Percentiles rank a stretch among this genome's conserved stretches.
phyloP scores from a whole-genome alignment of 2,113 vertebrate genomes.

The Pterophyllum scalare region DNA sequence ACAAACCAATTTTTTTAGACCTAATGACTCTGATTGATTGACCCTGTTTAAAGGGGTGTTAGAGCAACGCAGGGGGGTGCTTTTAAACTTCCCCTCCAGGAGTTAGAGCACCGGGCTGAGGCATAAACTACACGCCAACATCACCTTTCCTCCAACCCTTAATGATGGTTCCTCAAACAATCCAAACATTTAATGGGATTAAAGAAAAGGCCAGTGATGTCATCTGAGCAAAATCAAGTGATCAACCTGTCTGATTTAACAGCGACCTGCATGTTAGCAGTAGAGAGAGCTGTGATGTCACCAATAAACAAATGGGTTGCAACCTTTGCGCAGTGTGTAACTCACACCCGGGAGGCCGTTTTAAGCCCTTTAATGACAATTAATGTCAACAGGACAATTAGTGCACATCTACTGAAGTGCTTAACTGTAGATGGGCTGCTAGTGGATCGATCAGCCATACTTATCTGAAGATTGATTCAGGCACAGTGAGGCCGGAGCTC shows the following conservation, averaged over 20 bases:
- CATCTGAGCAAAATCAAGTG: conserved; percentile 34
- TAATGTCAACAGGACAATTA: conserved; percentile 84
- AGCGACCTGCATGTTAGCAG: conserved; percentile 17
- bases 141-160: conserved; percentile 19
- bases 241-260: conserved; percentile 56
- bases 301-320: conserved; percentile 76
- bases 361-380: conserved; percentile 81
- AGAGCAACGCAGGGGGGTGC: conserved; percentile 39
- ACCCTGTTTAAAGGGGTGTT: conserved; percentile 61
- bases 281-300: conserved; percentile 60
- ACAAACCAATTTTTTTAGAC: conserved; percentile 64
- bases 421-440: conserved; percentile 68
- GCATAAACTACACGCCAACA: conserved; percentile 20
- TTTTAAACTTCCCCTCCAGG: conserved; percentile 64
- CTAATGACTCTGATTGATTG: conserved; percentile 79
- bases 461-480: conserved; percentile 81
- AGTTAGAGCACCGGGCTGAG: conserved; percentile 54
- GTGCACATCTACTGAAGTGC: conserved; percentile 75
- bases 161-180: conserved; percentile 32
- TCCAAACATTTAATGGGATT: conserved; percentile 44
- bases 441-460: conserved; percentile 76
- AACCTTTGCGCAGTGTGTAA: conserved; percentile 56
- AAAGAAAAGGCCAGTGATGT: conserved; percentile 60
- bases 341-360: conserved; percentile 64
- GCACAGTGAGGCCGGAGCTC: conserved; percentile 38